phyloP scores from a whole-genome alignment of 2,113 vertebrate genomes.

The Archocentrus centrarchus region DNA sequence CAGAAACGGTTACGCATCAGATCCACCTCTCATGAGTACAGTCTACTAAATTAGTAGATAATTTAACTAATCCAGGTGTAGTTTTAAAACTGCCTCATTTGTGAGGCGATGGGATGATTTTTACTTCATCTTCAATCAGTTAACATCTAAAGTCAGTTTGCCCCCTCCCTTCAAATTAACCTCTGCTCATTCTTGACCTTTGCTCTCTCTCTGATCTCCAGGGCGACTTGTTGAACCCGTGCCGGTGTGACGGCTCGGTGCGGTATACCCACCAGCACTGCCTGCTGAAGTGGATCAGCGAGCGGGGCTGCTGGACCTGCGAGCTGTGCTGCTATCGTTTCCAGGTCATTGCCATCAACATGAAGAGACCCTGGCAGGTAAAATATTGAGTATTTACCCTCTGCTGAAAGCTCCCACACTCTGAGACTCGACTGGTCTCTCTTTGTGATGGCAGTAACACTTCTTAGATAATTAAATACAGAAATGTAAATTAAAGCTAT shows the following conservation, averaged over 20 bases:
- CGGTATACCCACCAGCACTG: constrained; percentile 94
- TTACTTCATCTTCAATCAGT: background rate
- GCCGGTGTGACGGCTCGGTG: constrained; percentile 93
- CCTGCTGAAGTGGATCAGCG: constrained; percentile 96
- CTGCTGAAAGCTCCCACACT: background rate
- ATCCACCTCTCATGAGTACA: background rate
- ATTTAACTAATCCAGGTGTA: background rate
- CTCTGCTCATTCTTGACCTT: background rate
- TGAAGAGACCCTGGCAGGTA: constrained; percentile 96
- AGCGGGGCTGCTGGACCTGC: constrained; percentile 94
- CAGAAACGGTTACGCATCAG: background rate
- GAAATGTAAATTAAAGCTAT: background rate
- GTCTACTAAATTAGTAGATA: background rate
- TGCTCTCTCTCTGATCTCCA: constrained; percentile 55
- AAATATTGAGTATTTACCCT: background rate
- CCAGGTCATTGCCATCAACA: constrained; percentile 93
- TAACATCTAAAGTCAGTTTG: background rate
- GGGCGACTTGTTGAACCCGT: constrained; percentile 93
- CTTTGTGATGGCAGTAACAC: fast-evolving
- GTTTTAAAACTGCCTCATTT: background rate
- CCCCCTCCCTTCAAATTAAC: background rate
- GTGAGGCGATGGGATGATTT: background rate
- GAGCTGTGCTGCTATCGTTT: constrained; percentile 96
- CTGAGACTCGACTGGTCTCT: background rate
- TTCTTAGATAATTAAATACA: background rate